phyloP scores from a whole-genome alignment of 2,797 vertebrate species.

The Pipistrellus pipistrellus region DNA sequence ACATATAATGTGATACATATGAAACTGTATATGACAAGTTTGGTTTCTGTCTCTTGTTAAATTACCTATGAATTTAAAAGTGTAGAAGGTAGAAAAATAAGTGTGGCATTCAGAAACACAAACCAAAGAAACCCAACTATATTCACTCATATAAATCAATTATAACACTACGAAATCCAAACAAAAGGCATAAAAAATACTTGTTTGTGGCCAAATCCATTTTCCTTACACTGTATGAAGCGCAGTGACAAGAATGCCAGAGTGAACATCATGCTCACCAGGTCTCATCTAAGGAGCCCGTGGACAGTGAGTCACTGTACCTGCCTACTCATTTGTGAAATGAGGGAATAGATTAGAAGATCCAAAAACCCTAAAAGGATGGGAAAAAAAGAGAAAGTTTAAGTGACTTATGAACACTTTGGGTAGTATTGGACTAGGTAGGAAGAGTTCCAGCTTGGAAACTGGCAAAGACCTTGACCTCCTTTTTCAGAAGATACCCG shows the following conservation, averaged over 20 bases:
- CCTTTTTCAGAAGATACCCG: background rate
- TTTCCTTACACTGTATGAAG: background rate
- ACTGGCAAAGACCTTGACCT: background rate
- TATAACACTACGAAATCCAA: background rate
- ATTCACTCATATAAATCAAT: background rate
- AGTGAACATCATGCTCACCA: background rate
- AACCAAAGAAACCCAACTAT: background rate
- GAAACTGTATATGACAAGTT: background rate
- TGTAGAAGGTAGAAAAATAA: background rate
- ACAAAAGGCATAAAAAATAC: background rate
- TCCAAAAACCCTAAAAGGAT: background rate
- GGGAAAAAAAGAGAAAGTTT: background rate
- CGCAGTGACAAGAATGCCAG: background rate
- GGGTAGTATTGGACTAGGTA: background rate
- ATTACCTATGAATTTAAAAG: background rate
- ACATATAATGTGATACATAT: background rate
- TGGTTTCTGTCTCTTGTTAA: background rate
- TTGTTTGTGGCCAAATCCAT: rapidly evolving
- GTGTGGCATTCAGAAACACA: background rate
- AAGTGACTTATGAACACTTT: background rate
- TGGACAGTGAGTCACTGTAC: background rate
- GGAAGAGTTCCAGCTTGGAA: background rate
- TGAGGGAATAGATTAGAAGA: background rate
- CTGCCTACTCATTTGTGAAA: background rate
- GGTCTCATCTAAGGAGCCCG: background rate